Conservation (phyloP, 2,888 invertebrate species). For the Andrena praecox region DNA sequence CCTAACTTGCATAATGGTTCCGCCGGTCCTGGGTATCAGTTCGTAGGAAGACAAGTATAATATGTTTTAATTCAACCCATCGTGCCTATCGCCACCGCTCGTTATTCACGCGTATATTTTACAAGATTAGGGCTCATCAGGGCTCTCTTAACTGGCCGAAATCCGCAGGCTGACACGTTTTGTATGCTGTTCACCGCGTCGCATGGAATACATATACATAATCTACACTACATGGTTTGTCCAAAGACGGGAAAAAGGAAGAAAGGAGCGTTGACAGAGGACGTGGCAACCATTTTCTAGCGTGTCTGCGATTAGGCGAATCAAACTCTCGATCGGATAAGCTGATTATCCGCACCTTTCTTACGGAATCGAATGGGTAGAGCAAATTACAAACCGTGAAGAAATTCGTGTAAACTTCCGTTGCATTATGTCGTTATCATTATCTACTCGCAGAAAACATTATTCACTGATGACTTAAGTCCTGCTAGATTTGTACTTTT, state of each 20-base stretch:
- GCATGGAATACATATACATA: constrained; percentile 13
- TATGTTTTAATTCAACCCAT: constrained; percentile 63
- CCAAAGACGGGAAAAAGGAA: constrained; percentile 10
- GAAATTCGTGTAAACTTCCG: too few species aligned
- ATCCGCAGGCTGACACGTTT: constrained; percentile 34
- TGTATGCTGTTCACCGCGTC: constrained; percentile 8
- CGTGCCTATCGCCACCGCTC: constrained; percentile 40
- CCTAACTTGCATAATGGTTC: too few species aligned
- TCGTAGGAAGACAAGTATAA: constrained; percentile 36
- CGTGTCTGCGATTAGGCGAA: constrained; percentile 43
- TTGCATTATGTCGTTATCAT: not conserved
- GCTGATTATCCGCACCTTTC: constrained; percentile 62
- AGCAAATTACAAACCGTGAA: constrained; percentile 2
- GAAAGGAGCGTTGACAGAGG: not conserved
- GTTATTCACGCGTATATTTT: constrained; percentile 71
- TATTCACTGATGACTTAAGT: not conserved
- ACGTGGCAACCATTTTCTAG: constrained; percentile 38
- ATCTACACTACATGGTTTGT: constrained; percentile 7
- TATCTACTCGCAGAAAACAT: not conserved
- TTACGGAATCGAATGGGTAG: constrained; percentile 36
- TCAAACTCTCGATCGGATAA: constrained; percentile 57
- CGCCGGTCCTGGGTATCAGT: constrained; percentile 32
- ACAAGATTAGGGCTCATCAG: constrained; percentile 72
- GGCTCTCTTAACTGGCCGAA: constrained; percentile 62
- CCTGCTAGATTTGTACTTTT: not conserved